A percentile compares a stretch with the other conserved stretches of the same genome.
Conservation (phyloP, 2,113 vertebrate genomes). For the Gila orcuttii region DNA sequence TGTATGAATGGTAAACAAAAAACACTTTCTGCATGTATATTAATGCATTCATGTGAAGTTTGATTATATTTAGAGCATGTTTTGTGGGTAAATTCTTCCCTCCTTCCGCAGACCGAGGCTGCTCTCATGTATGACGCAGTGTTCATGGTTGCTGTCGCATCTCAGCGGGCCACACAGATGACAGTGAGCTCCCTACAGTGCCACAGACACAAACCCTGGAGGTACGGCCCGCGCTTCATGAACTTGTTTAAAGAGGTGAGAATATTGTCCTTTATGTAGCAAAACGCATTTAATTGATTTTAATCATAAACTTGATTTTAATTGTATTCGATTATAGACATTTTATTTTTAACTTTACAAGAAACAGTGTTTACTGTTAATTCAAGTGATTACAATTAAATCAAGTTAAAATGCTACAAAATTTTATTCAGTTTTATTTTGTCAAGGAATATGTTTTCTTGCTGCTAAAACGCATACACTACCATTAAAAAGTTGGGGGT, state of each 20-base stretch:
- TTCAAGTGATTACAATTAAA: too few species aligned
- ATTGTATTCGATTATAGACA: background rate
- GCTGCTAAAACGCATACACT: too few species aligned
- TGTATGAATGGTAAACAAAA: background rate
- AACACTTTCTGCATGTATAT: background rate
- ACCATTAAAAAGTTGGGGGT: too few species aligned
- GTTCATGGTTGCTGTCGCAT: slow-evolving; percentile 90
- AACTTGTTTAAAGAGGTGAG: slow-evolving; percentile 95
- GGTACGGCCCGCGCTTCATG: slow-evolving; percentile 94
- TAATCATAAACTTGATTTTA: background rate
- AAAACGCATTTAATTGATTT: background rate
- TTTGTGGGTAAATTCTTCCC: background rate
- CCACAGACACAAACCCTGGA: slow-evolving; percentile 97
- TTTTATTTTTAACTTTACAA: background rate
- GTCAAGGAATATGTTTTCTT: too few species aligned
- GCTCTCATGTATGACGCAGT: slow-evolving; percentile 97
- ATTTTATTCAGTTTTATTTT: too few species aligned
- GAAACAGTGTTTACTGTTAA: background rate
- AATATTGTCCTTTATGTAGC: slow-evolving; percentile 31
- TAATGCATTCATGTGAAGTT: background rate
- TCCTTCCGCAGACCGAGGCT: slow-evolving; percentile 84
- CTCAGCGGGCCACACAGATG: slow-evolving; percentile 90
- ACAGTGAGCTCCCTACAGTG: slow-evolving; percentile 96
- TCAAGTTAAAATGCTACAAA: too few species aligned
- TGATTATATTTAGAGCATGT: background rate